A percentile compares a stretch with the other conserved stretches of the same genome.
Evolutionary conservation across 2,888 invertebrate genomes (phyloP).

Genomic region (Brenthis daphne): DNA sequence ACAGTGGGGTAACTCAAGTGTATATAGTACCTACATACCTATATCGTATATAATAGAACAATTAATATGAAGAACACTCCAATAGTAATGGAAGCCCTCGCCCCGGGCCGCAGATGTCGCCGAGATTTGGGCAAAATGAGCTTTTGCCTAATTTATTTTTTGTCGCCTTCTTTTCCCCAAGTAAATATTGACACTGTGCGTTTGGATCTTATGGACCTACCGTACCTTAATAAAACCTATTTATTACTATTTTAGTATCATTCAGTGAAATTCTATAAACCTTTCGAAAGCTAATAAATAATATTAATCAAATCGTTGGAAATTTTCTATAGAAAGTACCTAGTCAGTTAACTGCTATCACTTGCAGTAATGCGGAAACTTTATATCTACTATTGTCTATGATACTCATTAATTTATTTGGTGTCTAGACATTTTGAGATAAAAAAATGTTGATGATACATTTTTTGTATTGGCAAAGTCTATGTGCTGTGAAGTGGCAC

Average conservation of each 20-base stretch:
- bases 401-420: too few species aligned
- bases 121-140: conserved; percentile 75
- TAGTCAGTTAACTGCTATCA: too few species aligned
- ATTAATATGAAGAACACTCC: conserved; percentile 46
- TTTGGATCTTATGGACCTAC: conserved; percentile 53
- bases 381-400: too few species aligned
- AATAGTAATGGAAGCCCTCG: conserved; percentile 53
- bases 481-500: too few species aligned
- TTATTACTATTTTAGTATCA: neutral
- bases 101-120: conserved; percentile 73
- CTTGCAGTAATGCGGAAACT: too few species aligned
- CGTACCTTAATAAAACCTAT: conserved; percentile 24
- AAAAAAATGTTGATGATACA: too few species aligned
- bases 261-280: too few species aligned
- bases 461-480: too few species aligned
- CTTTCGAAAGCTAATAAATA: too few species aligned
- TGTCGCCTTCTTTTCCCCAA: conserved; percentile 79
- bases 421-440: too few species aligned
- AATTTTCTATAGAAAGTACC: too few species aligned
- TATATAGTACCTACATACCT: neutral
- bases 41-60: conserved; percentile 20
- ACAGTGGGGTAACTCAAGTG: neutral
- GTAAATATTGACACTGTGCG: conserved; percentile 75
- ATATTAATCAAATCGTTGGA: too few species aligned
- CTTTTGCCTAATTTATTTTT: conserved; percentile 82